Percentiles rank a stretch among this genome's conserved stretches.
phyloP scores from a whole-genome alignment of 2,113 vertebrate species.

The Nothobranchius furzeri region DNA sequence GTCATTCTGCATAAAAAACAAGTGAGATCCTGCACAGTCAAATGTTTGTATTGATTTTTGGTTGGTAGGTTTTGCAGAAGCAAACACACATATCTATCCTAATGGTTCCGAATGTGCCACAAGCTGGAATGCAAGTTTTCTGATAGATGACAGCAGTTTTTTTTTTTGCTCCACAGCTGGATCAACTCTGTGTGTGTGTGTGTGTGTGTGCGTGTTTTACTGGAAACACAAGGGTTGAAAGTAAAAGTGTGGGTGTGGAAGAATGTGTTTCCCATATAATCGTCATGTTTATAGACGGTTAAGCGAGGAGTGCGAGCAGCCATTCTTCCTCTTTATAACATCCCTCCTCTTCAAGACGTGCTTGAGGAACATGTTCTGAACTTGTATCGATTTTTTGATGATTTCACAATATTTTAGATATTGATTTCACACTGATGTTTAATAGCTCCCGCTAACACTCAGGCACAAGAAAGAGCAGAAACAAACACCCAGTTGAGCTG shows the following conservation, averaged over 20 bases:
- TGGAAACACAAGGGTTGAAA: conserved; percentile 18
- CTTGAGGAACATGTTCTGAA: background rate
- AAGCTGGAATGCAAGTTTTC: background rate
- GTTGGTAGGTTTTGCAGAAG: background rate
- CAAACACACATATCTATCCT: background rate
- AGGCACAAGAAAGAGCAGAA: too few relatives aligned
- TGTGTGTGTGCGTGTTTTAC: background rate
- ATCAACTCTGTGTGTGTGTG: conserved; percentile 21
- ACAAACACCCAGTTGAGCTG: background rate
- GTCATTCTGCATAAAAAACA: too few relatives aligned
- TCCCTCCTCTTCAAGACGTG: background rate
- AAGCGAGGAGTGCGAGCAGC: conserved; percentile 13
- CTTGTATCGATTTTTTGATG: background rate
- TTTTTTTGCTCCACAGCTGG: conserved; percentile 37
- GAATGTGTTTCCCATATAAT: conserved; percentile 56
- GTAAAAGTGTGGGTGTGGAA: conserved; percentile 4
- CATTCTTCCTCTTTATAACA: background rate
- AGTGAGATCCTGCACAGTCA: too few relatives aligned
- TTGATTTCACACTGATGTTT: too few relatives aligned
- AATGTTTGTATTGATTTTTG: background rate
- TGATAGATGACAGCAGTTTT: conserved; percentile 2
- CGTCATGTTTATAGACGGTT: conserved; percentile 31
- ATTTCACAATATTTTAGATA: background rate
- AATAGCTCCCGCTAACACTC: too few relatives aligned
- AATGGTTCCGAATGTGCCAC: too few relatives aligned